These are phyloP conservation scores for Xiphophorus birchmanni DNA, from an alignment of 2,797 vertebrate genomes.

Conservation along the genomic window DNA sequence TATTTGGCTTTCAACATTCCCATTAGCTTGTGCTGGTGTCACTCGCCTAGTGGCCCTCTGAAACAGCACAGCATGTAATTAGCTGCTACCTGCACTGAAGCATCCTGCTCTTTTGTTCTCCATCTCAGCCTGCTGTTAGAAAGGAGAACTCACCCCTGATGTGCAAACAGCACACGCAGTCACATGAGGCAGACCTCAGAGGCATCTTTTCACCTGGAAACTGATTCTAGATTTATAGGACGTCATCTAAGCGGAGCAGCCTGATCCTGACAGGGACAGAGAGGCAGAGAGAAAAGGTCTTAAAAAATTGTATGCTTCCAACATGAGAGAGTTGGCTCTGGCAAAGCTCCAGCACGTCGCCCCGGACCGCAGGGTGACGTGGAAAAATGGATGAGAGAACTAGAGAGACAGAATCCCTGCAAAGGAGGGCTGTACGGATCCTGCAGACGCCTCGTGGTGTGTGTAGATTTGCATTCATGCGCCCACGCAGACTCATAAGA, in stretches of 20 bases:
- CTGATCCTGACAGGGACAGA: slow-evolving; percentile 17
- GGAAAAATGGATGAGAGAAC: slow-evolving; percentile 16
- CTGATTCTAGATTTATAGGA: slow-evolving; percentile 15
- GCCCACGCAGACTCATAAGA: slow-evolving; percentile 5
- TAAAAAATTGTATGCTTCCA: background rate
- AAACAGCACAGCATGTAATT: slow-evolving; percentile 33
- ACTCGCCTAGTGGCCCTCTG: slow-evolving; percentile 9
- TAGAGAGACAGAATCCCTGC: slow-evolving; percentile 6
- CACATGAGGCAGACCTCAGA: slow-evolving; percentile 22
- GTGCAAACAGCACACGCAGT: background rate
- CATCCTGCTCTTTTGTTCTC: slow-evolving; percentile 43
- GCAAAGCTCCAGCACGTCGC: slow-evolving; percentile 28
- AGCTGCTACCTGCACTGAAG: slow-evolving; percentile 50
- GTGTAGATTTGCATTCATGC: slow-evolving; percentile 5
- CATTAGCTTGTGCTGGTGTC: slow-evolving; percentile 28
- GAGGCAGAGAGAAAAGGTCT: background rate
- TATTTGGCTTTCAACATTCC: slow-evolving; percentile 38
- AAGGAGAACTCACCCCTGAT: slow-evolving; percentile 15
- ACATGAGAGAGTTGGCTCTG: slow-evolving; percentile 31
- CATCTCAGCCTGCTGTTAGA: slow-evolving; percentile 26
- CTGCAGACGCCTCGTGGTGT: slow-evolving; percentile 13
- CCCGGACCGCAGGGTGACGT: slow-evolving; percentile 19
- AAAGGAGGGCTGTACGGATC: slow-evolving; percentile 18
- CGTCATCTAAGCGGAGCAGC: slow-evolving; percentile 9
- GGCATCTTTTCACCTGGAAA: slow-evolving; percentile 10